Base-by-base conservation (phyloP, 2,797 vertebrate genomes). In the Fistularia commersonii region DNA sequence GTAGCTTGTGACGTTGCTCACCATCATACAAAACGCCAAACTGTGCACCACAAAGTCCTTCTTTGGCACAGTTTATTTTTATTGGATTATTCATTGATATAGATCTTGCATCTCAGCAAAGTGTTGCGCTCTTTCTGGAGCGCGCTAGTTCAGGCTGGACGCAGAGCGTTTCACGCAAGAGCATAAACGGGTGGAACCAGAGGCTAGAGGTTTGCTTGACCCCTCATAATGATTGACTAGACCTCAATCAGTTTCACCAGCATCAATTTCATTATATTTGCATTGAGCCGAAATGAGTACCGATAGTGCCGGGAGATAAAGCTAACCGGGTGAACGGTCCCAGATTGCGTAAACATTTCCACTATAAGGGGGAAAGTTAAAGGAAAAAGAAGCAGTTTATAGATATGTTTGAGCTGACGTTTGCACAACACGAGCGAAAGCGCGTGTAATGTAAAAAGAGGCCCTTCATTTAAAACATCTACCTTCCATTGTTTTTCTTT, bases 141-240 rank as follows among this genome's bases (percentile, higher is more conserved):
- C 13, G 8, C 36, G 11, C 40, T 57, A 63, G 46, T 64, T 68
- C 53, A 50, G 44, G 49, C 40, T 65, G 52, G 60, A 41, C 57
- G 6, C 57, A 79, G 61, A 76, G 68, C 62, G 32, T 53, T 66
- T 49, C 57, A 56, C 45, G 54, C 41, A 61, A 39, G 51, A 38
- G 45, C 84, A 87, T 83, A 88, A 88, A 89, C 88, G 87, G 86
- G 66, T 13, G 23, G 45, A 57, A 51, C 8, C 11, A 14, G 51
- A 72, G 47, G 59, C 59, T 57, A 48, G 40, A 50, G 31, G 48
- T 52, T 51, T 58, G 40, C 23, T 56, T 45, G 3, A 64, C 45
- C 44, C 45, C 33, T 54, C 13, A 31, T 23, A 10, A 3, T 45
- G 31, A 64, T 54, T 74, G 48, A 58, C 1, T 54, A 3, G n/a